Conservation (phyloP, 2,797 vertebrate genomes). For the Bufotes viridis region DNA sequence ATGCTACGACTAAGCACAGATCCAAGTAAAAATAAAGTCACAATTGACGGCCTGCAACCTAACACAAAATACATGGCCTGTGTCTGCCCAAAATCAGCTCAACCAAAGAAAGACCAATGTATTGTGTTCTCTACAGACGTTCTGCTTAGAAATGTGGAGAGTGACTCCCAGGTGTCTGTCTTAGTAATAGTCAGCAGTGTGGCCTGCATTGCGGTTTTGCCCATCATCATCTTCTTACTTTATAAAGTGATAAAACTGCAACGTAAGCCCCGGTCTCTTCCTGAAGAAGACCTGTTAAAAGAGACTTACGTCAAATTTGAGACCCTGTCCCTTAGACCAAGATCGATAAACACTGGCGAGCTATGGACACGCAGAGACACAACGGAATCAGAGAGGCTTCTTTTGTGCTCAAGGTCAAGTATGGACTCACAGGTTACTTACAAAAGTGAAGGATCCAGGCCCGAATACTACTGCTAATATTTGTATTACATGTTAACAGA, state of each 20-base stretch:
- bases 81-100: conserved; percentile 80
- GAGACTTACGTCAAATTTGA: conserved; percentile 97
- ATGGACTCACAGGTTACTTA: conserved; percentile 90
- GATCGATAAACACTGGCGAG: conserved; percentile 75
- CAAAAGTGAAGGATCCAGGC: conserved; percentile 84
- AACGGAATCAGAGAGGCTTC: conserved; percentile 86
- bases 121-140: conserved; percentile 86
- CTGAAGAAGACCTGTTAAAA: conserved; percentile 84
- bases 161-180: conserved; percentile 71
- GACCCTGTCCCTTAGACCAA: conserved; percentile 87
- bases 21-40: conserved; percentile 82
- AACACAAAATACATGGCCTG: conserved; percentile 89
- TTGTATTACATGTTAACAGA: not conserved
- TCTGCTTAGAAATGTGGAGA: conserved; percentile 66
- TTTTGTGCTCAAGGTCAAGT: conserved; percentile 90
- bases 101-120: conserved; percentile 85
- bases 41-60: conserved; percentile 84
- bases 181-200: conserved; percentile 78
- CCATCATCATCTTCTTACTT: conserved; percentile 86
- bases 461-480: conserved; percentile 84
- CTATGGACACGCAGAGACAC: conserved; percentile 87
- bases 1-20: conserved; percentile 82
- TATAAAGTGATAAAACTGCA: conserved; percentile 90
- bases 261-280: conserved; percentile 70
- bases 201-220: conserved; percentile 81